These are phyloP conservation scores for Sarcophilus harrisii DNA, from an alignment of 2,797 vertebrate species.

Conservation along the genomic window DNA sequence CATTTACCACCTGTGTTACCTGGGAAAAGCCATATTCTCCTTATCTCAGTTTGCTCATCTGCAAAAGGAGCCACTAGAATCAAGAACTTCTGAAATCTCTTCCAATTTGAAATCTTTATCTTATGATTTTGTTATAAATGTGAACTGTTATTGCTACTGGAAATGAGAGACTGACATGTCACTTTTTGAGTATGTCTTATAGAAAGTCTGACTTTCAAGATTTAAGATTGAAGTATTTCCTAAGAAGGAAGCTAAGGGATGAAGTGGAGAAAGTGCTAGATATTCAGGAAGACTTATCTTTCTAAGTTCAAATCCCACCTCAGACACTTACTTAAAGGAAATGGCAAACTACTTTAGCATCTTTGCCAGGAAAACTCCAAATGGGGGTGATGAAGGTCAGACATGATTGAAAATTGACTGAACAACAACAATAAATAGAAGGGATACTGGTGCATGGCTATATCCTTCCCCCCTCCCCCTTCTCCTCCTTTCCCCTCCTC, in stretches of 20 bases:
- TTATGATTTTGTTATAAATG: neutral
- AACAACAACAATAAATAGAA: neutral
- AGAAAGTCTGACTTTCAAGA: neutral
- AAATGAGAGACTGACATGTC: neutral
- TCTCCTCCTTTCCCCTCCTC: too few relatives aligned
- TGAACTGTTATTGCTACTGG: neutral
- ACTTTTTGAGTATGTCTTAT: neutral
- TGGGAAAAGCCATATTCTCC: neutral
- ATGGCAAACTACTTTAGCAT: neutral
- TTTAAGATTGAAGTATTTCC: neutral
- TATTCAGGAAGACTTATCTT: neutral
- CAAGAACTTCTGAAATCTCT: neutral
- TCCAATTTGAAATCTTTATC: neutral
- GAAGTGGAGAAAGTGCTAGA: neutral
- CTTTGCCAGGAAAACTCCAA: neutral
- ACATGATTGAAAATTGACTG: neutral
- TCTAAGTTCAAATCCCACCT: too few relatives aligned
- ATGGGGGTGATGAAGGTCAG: too few relatives aligned
- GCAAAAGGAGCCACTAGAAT: too few relatives aligned
- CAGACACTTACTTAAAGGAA: neutral
- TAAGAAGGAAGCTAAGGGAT: neutral
- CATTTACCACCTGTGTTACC: neutral
- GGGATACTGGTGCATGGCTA: neutral
- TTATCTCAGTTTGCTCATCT: neutral
- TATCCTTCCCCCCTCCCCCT: too few relatives aligned